Evolutionary conservation across 2,888 invertebrate species (phyloP).

Genomic region (Drosophila putrida): DNA sequence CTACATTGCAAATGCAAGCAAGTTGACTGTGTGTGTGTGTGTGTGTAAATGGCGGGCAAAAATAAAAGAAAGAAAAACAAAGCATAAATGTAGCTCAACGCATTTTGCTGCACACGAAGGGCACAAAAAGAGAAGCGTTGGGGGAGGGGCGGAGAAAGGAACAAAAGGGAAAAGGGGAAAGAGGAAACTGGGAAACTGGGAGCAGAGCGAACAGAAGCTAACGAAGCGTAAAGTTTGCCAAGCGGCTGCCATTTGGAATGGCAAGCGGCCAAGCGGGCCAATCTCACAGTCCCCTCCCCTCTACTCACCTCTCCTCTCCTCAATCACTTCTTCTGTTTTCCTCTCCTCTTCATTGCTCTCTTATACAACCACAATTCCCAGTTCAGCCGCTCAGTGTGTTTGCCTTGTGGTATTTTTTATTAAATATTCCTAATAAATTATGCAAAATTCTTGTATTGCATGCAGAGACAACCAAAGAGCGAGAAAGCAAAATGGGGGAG

Average conservation of each 20-base stretch:
- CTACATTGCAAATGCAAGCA: constrained; percentile 77
- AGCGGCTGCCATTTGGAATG: constrained; percentile 64
- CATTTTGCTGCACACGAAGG: constrained; percentile 63
- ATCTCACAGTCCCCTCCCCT: constrained; percentile 2
- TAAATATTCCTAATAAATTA: constrained; percentile 81
- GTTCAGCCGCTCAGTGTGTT: constrained; percentile 56
- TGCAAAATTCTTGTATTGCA: constrained; percentile 77
- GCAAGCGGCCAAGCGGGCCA: constrained; percentile 39
- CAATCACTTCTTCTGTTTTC: no score
- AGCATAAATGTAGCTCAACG: constrained; percentile 76
- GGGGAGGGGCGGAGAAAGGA: background rate
- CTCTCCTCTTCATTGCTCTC: background rate
- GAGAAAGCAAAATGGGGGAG: constrained; percentile 7
- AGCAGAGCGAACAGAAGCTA: constrained; percentile 71
- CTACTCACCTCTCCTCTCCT: background rate
- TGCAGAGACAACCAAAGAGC: constrained; percentile 36
- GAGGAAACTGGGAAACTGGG: constrained; percentile 33
- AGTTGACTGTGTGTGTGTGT: constrained; percentile 35
- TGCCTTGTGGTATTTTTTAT: constrained; percentile 78
- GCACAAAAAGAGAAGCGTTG: constrained; percentile 27
- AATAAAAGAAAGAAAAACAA: constrained; percentile 54
- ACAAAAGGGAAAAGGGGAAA: constrained; percentile 20
- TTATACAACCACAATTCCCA: constrained; percentile 48
- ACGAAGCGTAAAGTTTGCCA: constrained; percentile 81
- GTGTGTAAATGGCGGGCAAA: constrained; percentile 25